Evolutionary conservation across 2,113 vertebrate genomes (phyloP), one percentile per base, ranked within the genome.

Genomic region (Erinaceus europaeus): DNA sequence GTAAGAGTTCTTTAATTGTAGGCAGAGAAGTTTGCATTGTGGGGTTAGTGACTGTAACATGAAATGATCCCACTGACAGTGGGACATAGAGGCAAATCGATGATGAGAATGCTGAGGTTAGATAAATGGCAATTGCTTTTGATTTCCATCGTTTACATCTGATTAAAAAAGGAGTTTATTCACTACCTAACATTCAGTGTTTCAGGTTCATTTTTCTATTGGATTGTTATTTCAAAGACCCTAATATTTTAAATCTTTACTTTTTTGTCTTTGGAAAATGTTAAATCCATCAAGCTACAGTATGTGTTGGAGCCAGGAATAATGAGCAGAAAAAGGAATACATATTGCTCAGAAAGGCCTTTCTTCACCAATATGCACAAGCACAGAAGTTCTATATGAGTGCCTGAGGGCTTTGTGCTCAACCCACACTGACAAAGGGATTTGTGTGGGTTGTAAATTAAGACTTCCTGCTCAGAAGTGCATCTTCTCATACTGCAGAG

Each of bases 221-320:
- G 12, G 12, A 42, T 40, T 94, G 94, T 90, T 38, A 80, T 86
- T 94, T 94, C 73, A 81, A 80, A 91, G 79, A 85, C 89, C 74
- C 81, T 34, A 2, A 50, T 68, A 46, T 95, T 96, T 96, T 83
- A 92, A 88, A 64, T 64, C 90, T 88, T 85, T 59, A 29, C 40
- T 81, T 87, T 86, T 91, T 92, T 92, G 86, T 94, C 91, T 96
- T 94, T 93, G 82, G 90, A 93, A 95, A 96, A 94, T 79, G 40
- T 88, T 93, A 88, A 90, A 72, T 85, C 40, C 80, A 52, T 81
- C 93, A 88, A 95, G 38, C 89, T 86, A 53, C 42, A 87, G 8
- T 85, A 82, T 77, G 46, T 83, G 64, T 87, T 82, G 61, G 80
- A 93, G 32, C 74, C 82, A 91, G 46, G 46, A 87, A 85, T 50